A percentile compares a stretch with the other conserved stretches of the same genome.
Conservation (phyloP, 2,888 invertebrate genomes). For the Chirona hameri region DNA sequence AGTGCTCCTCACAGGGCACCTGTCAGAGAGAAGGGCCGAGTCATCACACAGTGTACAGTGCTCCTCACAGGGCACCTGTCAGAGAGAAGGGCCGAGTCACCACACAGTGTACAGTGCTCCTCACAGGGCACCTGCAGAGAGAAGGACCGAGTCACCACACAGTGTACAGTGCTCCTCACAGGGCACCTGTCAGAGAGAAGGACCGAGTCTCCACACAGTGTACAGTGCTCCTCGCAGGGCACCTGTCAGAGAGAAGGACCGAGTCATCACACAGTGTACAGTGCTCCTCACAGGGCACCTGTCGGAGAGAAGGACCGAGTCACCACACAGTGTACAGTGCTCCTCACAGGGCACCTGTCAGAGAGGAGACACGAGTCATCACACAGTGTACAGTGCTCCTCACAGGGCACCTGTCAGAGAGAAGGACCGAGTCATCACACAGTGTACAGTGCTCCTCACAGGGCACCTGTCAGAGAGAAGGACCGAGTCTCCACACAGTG, state of each 20-base stretch:
- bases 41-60: too few relatives aligned
- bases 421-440: neutral
- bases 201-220: neutral
- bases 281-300: too few relatives aligned
- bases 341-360: neutral
- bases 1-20: neutral
- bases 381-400: too few relatives aligned
- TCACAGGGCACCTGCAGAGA: neutral
- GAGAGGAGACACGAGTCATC: too few relatives aligned
- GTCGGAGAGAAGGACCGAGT: neutral
- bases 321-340: neutral
- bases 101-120: neutral
- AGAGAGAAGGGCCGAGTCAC: neutral
- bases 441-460: neutral
- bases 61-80: too few relatives aligned
- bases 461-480: neutral
- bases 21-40: neutral
- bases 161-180: too few relatives aligned
- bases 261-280: too few relatives aligned
- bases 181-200: neutral
- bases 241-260: neutral
- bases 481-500: too few relatives aligned
- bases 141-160: too few relatives aligned
- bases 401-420: neutral
- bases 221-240: neutral